These are phyloP conservation scores for Isoperla grammatica DNA, from an alignment of 2,888 invertebrate species.

Conservation along the genomic window DNA sequence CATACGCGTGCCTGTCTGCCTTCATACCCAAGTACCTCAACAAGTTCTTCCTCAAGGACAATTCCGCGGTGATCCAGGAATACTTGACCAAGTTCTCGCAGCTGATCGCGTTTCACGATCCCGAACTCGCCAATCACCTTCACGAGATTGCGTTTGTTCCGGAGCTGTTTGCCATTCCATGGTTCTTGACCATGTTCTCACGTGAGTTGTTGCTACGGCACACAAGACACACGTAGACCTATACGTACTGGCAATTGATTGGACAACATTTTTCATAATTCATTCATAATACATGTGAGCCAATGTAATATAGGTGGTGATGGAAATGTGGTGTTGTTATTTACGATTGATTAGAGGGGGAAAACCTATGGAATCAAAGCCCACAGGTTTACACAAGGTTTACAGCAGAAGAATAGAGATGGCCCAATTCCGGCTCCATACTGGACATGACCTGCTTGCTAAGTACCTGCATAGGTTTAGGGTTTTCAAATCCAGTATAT, in stretches of 20 bases:
- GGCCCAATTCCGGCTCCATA: too few species aligned
- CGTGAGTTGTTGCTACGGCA: constrained; percentile 58
- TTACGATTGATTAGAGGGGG: too few species aligned
- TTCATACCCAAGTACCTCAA: constrained; percentile 96
- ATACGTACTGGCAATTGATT: too few species aligned
- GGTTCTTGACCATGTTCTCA: constrained; percentile 98
- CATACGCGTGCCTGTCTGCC: constrained; percentile 88
- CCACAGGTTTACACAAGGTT: too few species aligned
- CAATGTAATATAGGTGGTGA: neutral
- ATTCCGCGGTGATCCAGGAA: constrained; percentile 94
- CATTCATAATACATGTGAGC: neutral
- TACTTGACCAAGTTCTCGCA: constrained; percentile 96
- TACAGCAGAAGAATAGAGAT: too few species aligned
- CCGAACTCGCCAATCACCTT: constrained; percentile 83
- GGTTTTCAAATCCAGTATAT: too few species aligned
- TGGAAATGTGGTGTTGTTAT: too few species aligned
- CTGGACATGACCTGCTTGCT: too few species aligned
- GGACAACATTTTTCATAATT: constrained; percentile 7
- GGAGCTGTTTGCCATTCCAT: constrained; percentile 96
- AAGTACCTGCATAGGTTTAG: too few species aligned
- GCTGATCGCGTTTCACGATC: constrained; percentile 92
- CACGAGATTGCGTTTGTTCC: constrained; percentile 92
- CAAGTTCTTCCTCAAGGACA: constrained; percentile 96
- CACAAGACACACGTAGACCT: neutral
- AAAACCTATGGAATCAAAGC: too few species aligned